Base-by-base conservation (phyloP, 2,113 vertebrate genomes). In the Bungarus multicinctus region DNA sequence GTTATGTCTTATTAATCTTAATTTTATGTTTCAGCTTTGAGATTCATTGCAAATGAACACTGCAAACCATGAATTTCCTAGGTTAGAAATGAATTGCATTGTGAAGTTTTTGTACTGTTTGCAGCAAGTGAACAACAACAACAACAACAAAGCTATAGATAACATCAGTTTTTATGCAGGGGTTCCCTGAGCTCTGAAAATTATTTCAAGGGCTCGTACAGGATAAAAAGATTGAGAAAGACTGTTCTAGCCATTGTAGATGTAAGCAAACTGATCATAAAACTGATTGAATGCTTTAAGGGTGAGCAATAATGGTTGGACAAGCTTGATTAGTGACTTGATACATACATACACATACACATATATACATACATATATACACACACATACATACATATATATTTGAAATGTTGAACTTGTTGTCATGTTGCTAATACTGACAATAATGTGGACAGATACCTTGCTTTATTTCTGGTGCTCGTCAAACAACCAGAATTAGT, bases 391-490 rank as follows among this genome's bases (percentile, higher is more conserved):
- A 53, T 0, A 53, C 16, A 54, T 0, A 54, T 2, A 54, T 50
- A 50, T 50, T 50, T 50, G 47, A 50, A 50, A 50, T 50, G 2
- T 34, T 91, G 90, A 45, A 91, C 85, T 57, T 57, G 8, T 60
- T 88, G 8, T 9, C 43, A 54, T 91, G 85, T 95, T 90, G 92
- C 95, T 94, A 94, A 90, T 91, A 94, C 92, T 94, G 89, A 90
- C 89, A 96, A 93, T 52, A 90, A 94, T 91, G 92, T 94, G 85
- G 92, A 90, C 86, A 91, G 89, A 34, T 27, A 85, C 3, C 8
- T 85, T 91, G 45, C 85, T 20, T 87, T 91, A 25, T 52, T 90
- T 88, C 94, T 85, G 88, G 85, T 39, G 52, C 94, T 89, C 94
- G 93, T 89, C 91, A 94, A 89, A 74, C 0, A 1, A 89, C 54